A percentile compares a stretch with the other conserved stretches of the same genome.
Evolutionary conservation across 2,888 invertebrate genomes (phyloP).

Genomic region (Meghimatium bilineatum): DNA sequence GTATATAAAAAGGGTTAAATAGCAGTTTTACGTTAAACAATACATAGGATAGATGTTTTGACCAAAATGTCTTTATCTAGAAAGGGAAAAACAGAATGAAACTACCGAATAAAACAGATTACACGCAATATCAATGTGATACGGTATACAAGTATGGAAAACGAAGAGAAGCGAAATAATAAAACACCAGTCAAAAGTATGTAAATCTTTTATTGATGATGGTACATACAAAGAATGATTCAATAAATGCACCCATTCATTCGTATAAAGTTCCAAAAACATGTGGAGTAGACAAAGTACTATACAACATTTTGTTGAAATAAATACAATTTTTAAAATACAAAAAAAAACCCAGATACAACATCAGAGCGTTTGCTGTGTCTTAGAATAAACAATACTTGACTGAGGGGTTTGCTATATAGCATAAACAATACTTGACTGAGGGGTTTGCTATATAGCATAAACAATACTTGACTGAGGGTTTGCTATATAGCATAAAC

Average conservation of each 20-base stretch:
- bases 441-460: not conserved
- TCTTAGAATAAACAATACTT: not conserved
- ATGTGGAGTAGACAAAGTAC: not conserved
- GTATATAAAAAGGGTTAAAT: no score
- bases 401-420: not conserved
- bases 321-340: no score
- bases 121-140: no score
- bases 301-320: not conserved
- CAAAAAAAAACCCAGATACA: no score
- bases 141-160: not conserved
- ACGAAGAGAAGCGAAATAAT: not conserved
- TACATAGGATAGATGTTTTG: no score
- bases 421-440: not conserved
- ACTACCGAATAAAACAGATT: no score
- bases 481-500: not conserved
- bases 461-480: not conserved
- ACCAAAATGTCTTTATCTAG: no score
- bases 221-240: slow-evolving; percentile 40
- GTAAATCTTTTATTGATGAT: slow-evolving; percentile 39
- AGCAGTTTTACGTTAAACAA: no score
- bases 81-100: no score
- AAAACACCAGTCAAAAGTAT: not conserved
- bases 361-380: not conserved
- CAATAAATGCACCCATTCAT: slow-evolving; percentile 22
- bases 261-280: not conserved